These are phyloP conservation scores for Salvelinus namaycush DNA, from an alignment of 2,113 vertebrate genomes.

Conservation along the genomic window DNA sequence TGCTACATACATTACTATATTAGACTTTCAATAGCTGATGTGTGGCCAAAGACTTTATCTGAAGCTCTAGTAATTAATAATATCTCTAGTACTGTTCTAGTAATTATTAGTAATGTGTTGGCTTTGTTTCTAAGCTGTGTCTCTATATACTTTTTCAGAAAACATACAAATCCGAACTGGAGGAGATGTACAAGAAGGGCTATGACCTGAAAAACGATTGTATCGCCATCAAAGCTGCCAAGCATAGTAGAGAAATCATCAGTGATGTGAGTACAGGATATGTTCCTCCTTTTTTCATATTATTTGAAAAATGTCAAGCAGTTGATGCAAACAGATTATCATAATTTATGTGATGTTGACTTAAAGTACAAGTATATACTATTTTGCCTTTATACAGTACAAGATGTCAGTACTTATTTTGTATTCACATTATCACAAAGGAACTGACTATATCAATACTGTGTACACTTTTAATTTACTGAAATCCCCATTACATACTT, in stretches of 20 bases:
- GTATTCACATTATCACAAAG: too few relatives aligned
- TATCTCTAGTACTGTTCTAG: neutral
- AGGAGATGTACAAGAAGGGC: slow-evolving; percentile 84
- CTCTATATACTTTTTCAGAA: slow-evolving; percentile 71
- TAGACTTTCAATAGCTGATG: neutral
- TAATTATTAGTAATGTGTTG: neutral
- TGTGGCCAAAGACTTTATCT: neutral
- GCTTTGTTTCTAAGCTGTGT: neutral
- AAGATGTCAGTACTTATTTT: slow-evolving; percentile 49
- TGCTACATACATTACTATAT: neutral
- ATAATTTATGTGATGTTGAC: neutral
- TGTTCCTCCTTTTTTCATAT: neutral
- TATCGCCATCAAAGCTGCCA: slow-evolving; percentile 84
- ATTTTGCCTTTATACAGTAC: slow-evolving; percentile 56
- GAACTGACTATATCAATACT: neutral
- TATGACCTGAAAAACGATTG: slow-evolving; percentile 83
- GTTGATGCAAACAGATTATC: neutral
- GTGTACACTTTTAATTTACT: neutral
- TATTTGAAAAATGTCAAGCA: neutral
- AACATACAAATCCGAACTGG: slow-evolving; percentile 84
- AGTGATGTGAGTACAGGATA: slow-evolving; percentile 82
- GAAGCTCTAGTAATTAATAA: neutral
- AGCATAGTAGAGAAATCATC: slow-evolving; percentile 85
- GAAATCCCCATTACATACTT: neutral
- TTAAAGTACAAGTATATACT: neutral